Conservation (phyloP, 2,113 vertebrate genomes). For the Protobothrops flavoviridis region DNA sequence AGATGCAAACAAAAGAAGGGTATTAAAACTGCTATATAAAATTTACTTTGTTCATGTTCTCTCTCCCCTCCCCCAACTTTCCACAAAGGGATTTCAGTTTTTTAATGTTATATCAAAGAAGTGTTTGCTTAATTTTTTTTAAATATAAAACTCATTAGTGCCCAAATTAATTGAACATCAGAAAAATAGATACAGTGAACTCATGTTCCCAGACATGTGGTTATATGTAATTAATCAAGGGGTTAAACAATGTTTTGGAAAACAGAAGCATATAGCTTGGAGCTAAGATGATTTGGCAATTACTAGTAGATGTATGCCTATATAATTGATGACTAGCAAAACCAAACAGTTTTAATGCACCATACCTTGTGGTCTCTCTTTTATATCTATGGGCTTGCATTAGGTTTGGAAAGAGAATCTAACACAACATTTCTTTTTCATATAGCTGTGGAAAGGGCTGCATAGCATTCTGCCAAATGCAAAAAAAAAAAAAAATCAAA, state of each 20-base stretch:
- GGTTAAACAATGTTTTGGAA: neutral
- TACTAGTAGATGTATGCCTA: neutral
- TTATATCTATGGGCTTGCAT: neutral
- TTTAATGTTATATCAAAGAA: neutral
- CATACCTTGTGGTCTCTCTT: neutral
- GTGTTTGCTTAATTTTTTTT: neutral
- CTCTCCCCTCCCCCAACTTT: neutral
- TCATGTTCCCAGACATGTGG: neutral
- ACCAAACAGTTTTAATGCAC: neutral
- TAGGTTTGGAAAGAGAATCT: neutral
- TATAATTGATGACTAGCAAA: neutral
- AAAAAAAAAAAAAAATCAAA: neutral
- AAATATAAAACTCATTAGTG: constrained; percentile 9
- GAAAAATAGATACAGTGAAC: constrained; percentile 6
- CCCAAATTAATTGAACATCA: neutral
- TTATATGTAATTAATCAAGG: neutral
- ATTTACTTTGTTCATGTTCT: constrained; percentile 27
- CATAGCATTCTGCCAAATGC: neutral
- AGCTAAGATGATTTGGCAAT: neutral
- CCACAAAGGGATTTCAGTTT: neutral
- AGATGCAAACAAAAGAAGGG: constrained; percentile 43
- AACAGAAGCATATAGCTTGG: neutral
- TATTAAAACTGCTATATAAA: constrained; percentile 35
- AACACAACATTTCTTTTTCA: neutral
- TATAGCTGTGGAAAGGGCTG: neutral